These are phyloP conservation scores for Microchrysa polita DNA, from an alignment of 2,888 invertebrate genomes.

Conservation along the genomic window DNA sequence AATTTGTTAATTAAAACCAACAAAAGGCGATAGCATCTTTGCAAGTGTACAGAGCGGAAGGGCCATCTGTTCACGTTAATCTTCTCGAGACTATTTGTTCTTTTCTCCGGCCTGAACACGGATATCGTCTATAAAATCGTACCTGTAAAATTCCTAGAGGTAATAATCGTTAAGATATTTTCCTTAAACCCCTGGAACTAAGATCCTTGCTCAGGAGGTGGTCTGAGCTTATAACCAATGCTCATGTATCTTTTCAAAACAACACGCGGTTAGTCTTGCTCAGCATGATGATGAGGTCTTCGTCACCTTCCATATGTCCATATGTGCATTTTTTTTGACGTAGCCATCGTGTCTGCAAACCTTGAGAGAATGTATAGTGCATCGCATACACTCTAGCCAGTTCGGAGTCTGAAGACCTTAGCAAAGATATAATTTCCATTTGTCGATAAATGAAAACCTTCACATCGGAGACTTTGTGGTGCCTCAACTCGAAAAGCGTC, in stretches of 20 bases:
- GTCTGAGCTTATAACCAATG: background rate
- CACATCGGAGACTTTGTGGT: slow-evolving; percentile 31
- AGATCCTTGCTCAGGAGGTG: slow-evolving; percentile 35
- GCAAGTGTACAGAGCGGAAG: background rate
- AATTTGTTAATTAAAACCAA: slow-evolving; percentile 35
- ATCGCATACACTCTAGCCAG: slow-evolving; percentile 31
- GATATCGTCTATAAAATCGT: slow-evolving; percentile 16
- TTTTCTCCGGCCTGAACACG: background rate
- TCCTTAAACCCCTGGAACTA: slow-evolving; percentile 7
- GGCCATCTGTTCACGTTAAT: slow-evolving; percentile 22
- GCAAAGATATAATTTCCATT: slow-evolving; percentile 6
- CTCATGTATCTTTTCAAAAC: background rate
- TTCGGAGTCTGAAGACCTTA: slow-evolving; percentile 17
- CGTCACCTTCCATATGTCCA: slow-evolving; percentile 3
- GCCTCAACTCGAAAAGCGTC: slow-evolving; percentile 30
- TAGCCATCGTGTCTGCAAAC: background rate
- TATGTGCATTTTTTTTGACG: slow-evolving; percentile 16
- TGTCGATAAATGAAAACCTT: background rate
- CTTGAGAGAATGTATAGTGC: too few relatives aligned
- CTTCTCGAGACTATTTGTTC: slow-evolving; percentile 20
- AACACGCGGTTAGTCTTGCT: background rate
- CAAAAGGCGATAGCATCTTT: slow-evolving; percentile 7
- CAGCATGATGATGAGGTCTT: background rate
- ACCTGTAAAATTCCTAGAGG: slow-evolving; percentile 9
- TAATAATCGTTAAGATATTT: slow-evolving; percentile 12